Base-by-base conservation (phyloP, 2,113 vertebrate species). In the Crocuta crocuta region DNA sequence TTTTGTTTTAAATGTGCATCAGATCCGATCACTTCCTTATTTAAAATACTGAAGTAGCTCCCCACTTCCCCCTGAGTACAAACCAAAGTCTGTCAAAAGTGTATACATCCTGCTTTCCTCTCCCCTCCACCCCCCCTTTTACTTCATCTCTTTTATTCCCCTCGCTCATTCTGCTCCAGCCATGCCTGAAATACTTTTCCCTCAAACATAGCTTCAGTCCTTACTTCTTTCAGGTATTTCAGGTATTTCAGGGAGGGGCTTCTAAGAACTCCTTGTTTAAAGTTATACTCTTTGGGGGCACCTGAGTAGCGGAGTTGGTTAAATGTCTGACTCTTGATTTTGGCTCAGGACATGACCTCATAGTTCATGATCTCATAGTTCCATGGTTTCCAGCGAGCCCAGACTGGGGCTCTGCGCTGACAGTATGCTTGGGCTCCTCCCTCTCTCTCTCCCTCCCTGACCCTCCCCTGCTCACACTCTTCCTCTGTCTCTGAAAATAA, bases 231-330 rank as follows among this genome's bases (percentile, higher is more conserved):
- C 43, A 24, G 16, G 50, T n/a, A 53, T 83, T 78, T 87, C 78
- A 43, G 55, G 31, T n/a, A 53, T 83, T 78, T 87, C 78, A 43
- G 55, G 31, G 12, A 39, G 24, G 31, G 13, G 43, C 28, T 58
- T 74, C 55, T 86, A 86, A 91, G 39, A 76, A 93, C 19, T 12
- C 28, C 78, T 11, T 78, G n/a, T 85, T 91, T 58, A 43, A 95
- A 66, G 76, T 63, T 48, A 43, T 16, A 35, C 17, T 35, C 9
- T 39, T 11, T 5, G 63, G 63, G 61, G 63, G 63, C 63, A 31
- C 26, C 26, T 65, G 17, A 26, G 11, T 65, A 26, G 26, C 63
- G 12, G 63, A 11, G 24, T 65, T 65, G 26, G 11, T 28, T 61
- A 24, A 61, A 21, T 5, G 2, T 61, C 58, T 9, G 21, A 61